phyloP scores from a whole-genome alignment of 1,140 invertebrate genomes.

The Pseudomyrmex concolor region DNA sequence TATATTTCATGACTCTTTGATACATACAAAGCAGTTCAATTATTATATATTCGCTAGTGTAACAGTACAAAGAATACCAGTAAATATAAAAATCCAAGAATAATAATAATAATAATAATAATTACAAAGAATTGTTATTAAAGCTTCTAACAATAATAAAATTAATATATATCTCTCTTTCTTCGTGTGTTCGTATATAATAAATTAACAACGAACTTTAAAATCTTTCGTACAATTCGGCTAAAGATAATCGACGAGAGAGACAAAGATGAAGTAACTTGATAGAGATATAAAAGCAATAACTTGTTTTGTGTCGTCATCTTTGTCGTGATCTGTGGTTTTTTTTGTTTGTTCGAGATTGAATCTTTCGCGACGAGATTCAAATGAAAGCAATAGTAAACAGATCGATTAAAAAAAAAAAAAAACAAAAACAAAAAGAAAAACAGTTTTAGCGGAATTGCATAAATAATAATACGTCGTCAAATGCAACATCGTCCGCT shows the following conservation, averaged over 20 bases:
- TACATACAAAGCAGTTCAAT: slow-evolving; percentile 46
- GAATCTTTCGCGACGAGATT: slow-evolving; percentile 11
- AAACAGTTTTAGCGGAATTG: slow-evolving; percentile 20
- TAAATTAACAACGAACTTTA: slow-evolving; percentile 68
- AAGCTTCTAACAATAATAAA: slow-evolving; percentile 71
- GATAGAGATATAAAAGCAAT: no score
- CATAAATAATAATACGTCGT: slow-evolving; percentile 42
- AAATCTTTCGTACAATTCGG: slow-evolving; percentile 61
- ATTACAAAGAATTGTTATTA: slow-evolving; percentile 63
- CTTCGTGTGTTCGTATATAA: slow-evolving; percentile 62
- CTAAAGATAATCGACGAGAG: slow-evolving; percentile 57
- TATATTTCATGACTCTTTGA: slow-evolving; percentile 40
- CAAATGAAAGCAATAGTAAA: slow-evolving; percentile 41
- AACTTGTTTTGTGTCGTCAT: not conserved
- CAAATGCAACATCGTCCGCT: slow-evolving; percentile 29
- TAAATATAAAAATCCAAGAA: slow-evolving; percentile 52
- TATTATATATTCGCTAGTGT: slow-evolving; percentile 49
- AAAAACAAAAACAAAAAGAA: no score
- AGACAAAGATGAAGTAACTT: slow-evolving; percentile 15
- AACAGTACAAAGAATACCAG: slow-evolving; percentile 62
- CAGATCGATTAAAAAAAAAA: slow-evolving; percentile 17
- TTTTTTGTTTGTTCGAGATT: no score
- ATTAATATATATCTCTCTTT: slow-evolving; percentile 60
- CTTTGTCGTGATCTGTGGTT: slow-evolving; percentile 6
- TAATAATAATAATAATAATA: slow-evolving; percentile 51